Base-by-base conservation (phyloP, 1,140 invertebrate genomes). In the Cataglyphis hispanica region DNA sequence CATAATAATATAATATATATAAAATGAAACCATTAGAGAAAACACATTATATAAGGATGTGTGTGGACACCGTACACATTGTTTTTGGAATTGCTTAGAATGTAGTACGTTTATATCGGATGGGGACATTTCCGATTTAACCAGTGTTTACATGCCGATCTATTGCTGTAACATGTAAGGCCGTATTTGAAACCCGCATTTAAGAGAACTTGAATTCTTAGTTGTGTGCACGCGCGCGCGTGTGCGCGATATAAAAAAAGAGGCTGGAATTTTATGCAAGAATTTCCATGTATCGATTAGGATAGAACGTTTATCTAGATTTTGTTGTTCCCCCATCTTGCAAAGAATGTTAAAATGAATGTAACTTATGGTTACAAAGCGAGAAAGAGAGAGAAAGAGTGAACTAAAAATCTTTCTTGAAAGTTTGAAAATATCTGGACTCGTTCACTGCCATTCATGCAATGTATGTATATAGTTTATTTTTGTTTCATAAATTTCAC, bases 71-170 rank as follows among this genome's bases (percentile, higher is more conserved):
- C 77, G 90, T 91, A 92, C 87, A 90, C 88, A 85, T 88, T 86
- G 77, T 86, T 91, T 88, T 90, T 89, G 91, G 91, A 94, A 93
- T 93, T 94, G 92, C 88, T 90, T 93, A 88, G 86, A 87, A 88
- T 88, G 70, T 93, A 92, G 83, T 85, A 85, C 70, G 84, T 78
- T 78, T 83, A 83, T 74, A 60, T 50, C 74, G 46, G 50, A 74
- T 89, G 60, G 64, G 74, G 64, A 86, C 70, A 77, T 89, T 86
- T 84, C 60, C 74, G 56, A 63, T 84, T 77, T 75, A 78, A 76
- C 63, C 58, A 22, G 84, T 34, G 34, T 60, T 86, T 63, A 63
- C 56, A 88, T 75, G 64, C 63, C 63, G 60, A 87, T 87, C 67
- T 87, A 74, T 84, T 84, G 75, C 75, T 80, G 27, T 85, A 53